Percentiles rank a stretch among this genome's conserved stretches.
phyloP scores from a whole-genome alignment of 2,888 invertebrate genomes.

The Latrodectus hesperus region DNA sequence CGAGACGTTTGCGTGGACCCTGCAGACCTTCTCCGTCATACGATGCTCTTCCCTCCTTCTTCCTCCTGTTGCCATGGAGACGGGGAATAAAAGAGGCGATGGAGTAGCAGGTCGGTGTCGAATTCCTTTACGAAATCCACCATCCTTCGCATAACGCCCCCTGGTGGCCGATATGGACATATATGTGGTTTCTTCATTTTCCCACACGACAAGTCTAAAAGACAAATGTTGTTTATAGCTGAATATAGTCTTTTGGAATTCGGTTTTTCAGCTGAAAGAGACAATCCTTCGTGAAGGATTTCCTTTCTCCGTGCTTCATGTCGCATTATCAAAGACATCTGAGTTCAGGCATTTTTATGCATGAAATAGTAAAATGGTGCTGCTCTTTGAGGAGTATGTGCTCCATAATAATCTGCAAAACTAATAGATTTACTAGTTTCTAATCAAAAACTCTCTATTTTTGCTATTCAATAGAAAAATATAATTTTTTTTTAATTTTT shows the following conservation, averaged over 20 bases:
- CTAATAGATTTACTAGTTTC: too few species aligned
- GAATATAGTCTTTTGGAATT: constrained; percentile 2
- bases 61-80: constrained; percentile 42
- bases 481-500: too few species aligned
- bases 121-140: constrained; percentile 21
- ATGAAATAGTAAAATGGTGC: too few species aligned
- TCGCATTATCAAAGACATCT: not conserved
- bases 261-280: too few species aligned
- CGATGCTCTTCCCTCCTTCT: constrained; percentile 11
- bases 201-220: not conserved
- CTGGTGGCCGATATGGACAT: constrained; percentile 20
- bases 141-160: constrained; percentile 23
- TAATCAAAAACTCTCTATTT: too few species aligned
- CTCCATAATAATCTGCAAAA: too few species aligned
- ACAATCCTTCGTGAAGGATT: too few species aligned
- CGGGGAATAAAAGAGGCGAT: constrained; percentile 35
- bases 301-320: not conserved
- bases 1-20: constrained; percentile 33
- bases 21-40: not conserved
- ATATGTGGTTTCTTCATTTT: constrained; percentile 18
- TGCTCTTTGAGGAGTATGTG: too few species aligned
- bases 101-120: constrained; percentile 55
- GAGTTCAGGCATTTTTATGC: too few species aligned
- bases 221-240: not conserved
- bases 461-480: too few species aligned